phyloP scores from a whole-genome alignment of 2,888 invertebrate genomes.

The Amiota mariae region DNA sequence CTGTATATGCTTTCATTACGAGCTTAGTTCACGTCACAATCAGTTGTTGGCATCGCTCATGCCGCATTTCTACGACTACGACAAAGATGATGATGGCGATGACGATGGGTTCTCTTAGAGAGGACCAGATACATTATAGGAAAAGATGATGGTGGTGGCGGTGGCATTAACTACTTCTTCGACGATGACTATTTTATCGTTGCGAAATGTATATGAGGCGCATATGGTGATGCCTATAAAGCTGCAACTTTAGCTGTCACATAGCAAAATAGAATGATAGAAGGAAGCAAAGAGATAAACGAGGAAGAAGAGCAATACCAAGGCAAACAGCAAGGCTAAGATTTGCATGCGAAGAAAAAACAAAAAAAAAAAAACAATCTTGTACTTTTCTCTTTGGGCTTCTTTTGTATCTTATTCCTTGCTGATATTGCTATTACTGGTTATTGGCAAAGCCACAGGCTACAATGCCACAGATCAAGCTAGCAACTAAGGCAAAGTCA shows the following conservation, averaged over 20 bases:
- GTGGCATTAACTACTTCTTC: too few species aligned
- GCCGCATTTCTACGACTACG: conserved; percentile 58
- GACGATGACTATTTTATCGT: conserved; percentile 19
- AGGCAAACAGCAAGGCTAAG: conserved; percentile 30
- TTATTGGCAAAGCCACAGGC: too few species aligned
- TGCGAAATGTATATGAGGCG: conserved; percentile 7
- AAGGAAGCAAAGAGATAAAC: not conserved
- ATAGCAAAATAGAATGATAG: not conserved
- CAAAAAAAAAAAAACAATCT: too few species aligned
- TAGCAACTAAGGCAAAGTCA: conserved; percentile 23
- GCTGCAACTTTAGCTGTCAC: conserved; percentile 14
- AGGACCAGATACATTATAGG: too few species aligned
- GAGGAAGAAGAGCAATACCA: not conserved
- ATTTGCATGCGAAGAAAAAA: conserved; percentile 55
- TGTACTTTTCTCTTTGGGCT: too few species aligned
- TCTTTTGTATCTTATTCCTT: not conserved
- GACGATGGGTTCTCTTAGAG: too few species aligned
- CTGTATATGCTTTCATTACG: conserved; percentile 67
- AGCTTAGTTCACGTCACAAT: conserved; percentile 71
- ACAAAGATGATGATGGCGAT: too few species aligned
- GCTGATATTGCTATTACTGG: not conserved
- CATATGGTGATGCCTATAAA: conserved; percentile 15
- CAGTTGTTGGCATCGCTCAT: conserved; percentile 70
- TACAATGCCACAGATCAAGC: too few species aligned
- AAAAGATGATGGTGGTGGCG: too few species aligned